A percentile compares a stretch with the other conserved stretches of the same genome.
phyloP scores from a whole-genome alignment of 1,140 invertebrate genomes.

The Goniozus legneri region DNA sequence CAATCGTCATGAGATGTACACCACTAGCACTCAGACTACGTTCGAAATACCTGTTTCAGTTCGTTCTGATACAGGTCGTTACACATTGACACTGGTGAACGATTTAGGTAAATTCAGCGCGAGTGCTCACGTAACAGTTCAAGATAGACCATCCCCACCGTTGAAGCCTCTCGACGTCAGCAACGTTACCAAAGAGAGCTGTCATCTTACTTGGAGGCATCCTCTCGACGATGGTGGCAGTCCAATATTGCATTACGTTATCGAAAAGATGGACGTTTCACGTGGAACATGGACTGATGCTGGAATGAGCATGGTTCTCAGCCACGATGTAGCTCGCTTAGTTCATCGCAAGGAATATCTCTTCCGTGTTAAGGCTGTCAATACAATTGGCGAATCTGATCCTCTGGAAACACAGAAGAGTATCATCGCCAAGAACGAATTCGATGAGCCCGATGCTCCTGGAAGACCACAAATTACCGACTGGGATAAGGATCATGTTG shows the following conservation, averaged over 20 bases:
- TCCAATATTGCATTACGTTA: conserved; percentile 91
- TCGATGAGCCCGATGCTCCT: conserved; percentile 86
- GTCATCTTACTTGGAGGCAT: conserved; percentile 77
- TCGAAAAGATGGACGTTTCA: conserved; percentile 96
- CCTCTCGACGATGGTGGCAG: conserved; percentile 88
- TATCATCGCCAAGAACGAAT: conserved; percentile 92
- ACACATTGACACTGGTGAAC: conserved; percentile 81
- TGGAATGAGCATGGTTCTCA: conserved; percentile 79
- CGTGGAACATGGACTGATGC: conserved; percentile 94
- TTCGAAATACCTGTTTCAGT: conserved; percentile 85
- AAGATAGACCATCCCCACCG: conserved; percentile 85
- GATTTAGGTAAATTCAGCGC: conserved; percentile 77
- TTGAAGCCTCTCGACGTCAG: conserved; percentile 80
- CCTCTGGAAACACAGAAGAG: conserved; percentile 79
- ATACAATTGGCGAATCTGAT: conserved; percentile 92
- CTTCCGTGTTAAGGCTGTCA: conserved; percentile 89
- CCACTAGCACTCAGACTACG: conserved; percentile 70
- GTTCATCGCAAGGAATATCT: conserved; percentile 92
- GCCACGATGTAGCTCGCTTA: conserved; percentile 79
- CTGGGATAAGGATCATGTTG: conserved; percentile 91
- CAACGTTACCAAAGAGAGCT: conserved; percentile 87
- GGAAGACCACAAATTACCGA: conserved; percentile 83
- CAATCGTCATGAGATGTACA: conserved; percentile 53
- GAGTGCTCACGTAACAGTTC: conserved; percentile 81
- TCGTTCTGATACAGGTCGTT: conserved; percentile 78